Conservation (phyloP, 2,113 vertebrate species). For the Panurus biarmicus region DNA sequence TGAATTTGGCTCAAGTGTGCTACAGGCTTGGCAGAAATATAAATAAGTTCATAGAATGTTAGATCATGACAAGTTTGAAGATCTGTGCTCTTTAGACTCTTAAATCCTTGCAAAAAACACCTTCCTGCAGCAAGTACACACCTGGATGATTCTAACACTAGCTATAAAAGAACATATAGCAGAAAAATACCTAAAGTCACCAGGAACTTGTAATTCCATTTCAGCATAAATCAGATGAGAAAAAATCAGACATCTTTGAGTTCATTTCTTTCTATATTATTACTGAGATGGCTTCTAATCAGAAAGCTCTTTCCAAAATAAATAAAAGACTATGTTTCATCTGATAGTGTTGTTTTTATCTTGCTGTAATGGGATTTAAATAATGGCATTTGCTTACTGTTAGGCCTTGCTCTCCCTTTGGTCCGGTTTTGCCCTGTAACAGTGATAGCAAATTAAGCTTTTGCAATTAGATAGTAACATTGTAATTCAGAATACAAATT, state of each 20-base stretch:
- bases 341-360: not conserved
- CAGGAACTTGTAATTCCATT: not conserved
- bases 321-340: not conserved
- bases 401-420: constrained; percentile 82
- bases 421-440: constrained; percentile 76
- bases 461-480: not conserved
- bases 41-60: not conserved
- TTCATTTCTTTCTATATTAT: not conserved
- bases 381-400: constrained; percentile 71
- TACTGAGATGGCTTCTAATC: not conserved
- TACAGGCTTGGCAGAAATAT: not conserved
- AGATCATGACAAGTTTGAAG: not conserved
- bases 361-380: not conserved
- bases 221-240: not conserved
- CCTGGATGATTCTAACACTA: not conserved
- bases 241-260: not conserved
- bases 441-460: not conserved
- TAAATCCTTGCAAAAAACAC: not conserved
- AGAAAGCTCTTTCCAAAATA: not conserved
- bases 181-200: not conserved
- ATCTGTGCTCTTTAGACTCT: not conserved
- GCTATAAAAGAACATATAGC: not conserved
- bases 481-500: not conserved
- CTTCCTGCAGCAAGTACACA: not conserved
- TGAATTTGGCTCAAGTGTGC: not conserved